Base-by-base conservation (phyloP, 2,888 invertebrate genomes). In the Mactromeris polynyma region DNA sequence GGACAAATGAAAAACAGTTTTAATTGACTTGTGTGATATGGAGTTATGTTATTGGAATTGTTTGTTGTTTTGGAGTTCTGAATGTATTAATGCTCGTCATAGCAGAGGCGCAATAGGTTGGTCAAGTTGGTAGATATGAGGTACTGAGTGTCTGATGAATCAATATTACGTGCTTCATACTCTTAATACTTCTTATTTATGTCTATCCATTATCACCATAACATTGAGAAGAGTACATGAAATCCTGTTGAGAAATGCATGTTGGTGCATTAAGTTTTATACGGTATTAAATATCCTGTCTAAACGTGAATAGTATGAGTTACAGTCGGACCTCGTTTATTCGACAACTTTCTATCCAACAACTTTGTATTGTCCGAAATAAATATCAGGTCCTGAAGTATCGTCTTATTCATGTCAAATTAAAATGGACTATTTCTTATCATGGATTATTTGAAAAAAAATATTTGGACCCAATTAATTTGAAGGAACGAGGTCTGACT, bases 1-100 rank as follows among this genome's bases (percentile, higher is more conserved):
- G 31, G 36, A 73, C 33, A 73, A 73, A 73, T 36, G 33, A 33
- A 73, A 11, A 33, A 36, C 31, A 33, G 73, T 73, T 36, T 42
- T 38, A 40, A 40, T 79, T 40, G 42, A 79, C 79, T 40, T 42
- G 79, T 79, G 42, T 79, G 79, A 79, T 79, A 79, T 40, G 31
- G 40, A 73, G 73, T 73, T 73, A 19, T 73, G 73, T 73, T 73
- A 58, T 73, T 33, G 33, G 31, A 73, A 4, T 73, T 36, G 19
- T 31, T 73, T 73, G 11, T 33, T 36, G 33, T 73, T 73, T 36
- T 73, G 36, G n/a, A 4, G 9, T 9, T 64, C n/a, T n/a, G 26
- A 2, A 26, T 64, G 58, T 64, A n/a, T 64, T 26, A 64, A 26
- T 64, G 58, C 26, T 64, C 58, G 6, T 64, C 26, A 26, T 64